Conservation (phyloP, 2,113 vertebrate genomes). For the Uropsilus gracilis region DNA sequence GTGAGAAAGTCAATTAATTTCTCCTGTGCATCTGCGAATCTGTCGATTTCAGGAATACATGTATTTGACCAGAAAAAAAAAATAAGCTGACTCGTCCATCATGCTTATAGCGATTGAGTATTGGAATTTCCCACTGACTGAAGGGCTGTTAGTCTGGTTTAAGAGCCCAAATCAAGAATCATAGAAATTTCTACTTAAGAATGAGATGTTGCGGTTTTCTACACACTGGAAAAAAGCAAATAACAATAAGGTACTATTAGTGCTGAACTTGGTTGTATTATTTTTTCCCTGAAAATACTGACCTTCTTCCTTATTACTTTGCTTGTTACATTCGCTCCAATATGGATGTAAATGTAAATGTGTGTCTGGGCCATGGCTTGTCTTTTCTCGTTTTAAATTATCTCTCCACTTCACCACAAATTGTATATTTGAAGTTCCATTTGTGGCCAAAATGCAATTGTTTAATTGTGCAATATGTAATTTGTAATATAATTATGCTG, state of each 20-base stretch:
- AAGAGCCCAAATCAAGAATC: constrained; percentile 26
- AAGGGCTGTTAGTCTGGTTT: background rate
- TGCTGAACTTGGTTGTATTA: background rate
- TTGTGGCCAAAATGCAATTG: constrained; percentile 75
- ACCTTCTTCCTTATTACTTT: constrained; percentile 43
- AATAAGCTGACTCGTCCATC: background rate
- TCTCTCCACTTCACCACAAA: constrained; percentile 71
- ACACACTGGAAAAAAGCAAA: background rate
- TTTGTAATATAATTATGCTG: constrained; percentile 81
- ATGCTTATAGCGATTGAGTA: background rate
- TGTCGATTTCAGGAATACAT: background rate
- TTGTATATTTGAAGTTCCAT: constrained; percentile 80
- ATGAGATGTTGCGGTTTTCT: background rate
- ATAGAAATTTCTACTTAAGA: background rate
- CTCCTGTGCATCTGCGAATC: background rate
- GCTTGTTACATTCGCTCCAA: background rate
- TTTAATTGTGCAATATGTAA: constrained; percentile 80
- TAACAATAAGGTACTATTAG: background rate
- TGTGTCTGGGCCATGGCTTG: constrained; percentile 40
- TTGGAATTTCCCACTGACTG: background rate
- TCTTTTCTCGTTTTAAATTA: constrained; percentile 68
- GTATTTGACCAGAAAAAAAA: background rate
- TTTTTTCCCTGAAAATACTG: background rate
- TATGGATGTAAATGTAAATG: constrained; percentile 56
- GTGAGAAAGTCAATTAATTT: background rate